Evolutionary conservation across 2,797 vertebrate species (phyloP), one percentile per base, ranked within the genome.

Genomic region (Characodon lateralis): DNA sequence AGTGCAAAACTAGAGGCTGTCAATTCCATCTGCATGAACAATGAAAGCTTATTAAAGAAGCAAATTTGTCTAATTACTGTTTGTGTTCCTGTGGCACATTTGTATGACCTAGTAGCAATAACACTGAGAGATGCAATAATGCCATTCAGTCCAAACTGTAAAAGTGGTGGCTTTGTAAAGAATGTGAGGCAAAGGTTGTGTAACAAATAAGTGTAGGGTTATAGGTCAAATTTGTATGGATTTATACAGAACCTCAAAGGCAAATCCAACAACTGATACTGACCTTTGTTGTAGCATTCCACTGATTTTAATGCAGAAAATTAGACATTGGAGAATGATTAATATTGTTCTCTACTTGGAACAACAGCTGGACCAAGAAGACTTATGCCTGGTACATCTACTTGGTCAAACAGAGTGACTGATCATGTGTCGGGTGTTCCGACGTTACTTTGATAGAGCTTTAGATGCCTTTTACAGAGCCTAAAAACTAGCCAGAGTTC

Each of bases 401-500:
- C 73, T 63, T 48, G 39, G 46, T 35, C 66, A 69, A 59, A 71
- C 39, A 20, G 58, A 74, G 50, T 41, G 53, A 79, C 71, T 6
- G 10, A 51, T 16, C 73, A 63, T 28, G 43, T 12, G 65, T 72
- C 18, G 46, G 59, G 20, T 71, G n/a, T 71, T 68, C 35, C 69
- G 50, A 26, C 68, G 53, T 72, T 61, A 55, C 46, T 72, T 6
- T 76, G 69, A 76, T 59, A 48, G 43, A 74, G 72, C 59, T 74
- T 59, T 53, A 72, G 26, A 63, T 78, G 61, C 66, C 72, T 76
- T 72, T 31, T 53, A 20, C 51, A 72, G 63, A 69, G 35, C 65
- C 14, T 72, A 46, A 50, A 48, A 63, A 69, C 22, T 63, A 78
- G 59, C 53, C 41, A 71, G 71, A 80, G 74, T 66, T 77, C 22